Evolutionary conservation across 35 echinoderm and acorn worm species (phyloP), one percentile per base, ranked within the genome.

Genomic region (Holothuria glaberrima): DNA sequence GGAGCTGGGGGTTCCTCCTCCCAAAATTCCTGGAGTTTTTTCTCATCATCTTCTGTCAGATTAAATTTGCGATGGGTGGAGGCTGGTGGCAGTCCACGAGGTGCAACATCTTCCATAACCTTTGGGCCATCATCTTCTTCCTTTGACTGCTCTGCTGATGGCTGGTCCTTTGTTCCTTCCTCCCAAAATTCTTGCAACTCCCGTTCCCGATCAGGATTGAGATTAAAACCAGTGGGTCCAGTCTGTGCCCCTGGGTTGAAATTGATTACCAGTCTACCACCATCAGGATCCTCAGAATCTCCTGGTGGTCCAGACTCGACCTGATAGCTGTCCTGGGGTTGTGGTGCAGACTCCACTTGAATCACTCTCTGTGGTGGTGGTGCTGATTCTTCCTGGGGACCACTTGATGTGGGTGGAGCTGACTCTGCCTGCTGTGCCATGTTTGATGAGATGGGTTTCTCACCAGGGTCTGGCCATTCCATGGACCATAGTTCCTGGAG

Each of bases 11-110:
- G 80, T 20, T 26, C 5, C 34, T 84, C 59, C 0, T 86, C 80
- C 90, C 90, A 91, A 13, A 91, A 64, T 13, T 91, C 44, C 27
- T 91, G 90, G 10, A 91, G 78, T 28, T 86, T 38, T 27, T 86
- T 71, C 30, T 91, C 80, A 57, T 91, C 90, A 30, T 60, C 79
- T 0, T 75, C 52, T 14, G 90, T 91, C 89, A 90, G 89, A 30
- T 60, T 57, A 31, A 84, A 63, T 33, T 61, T 84, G 54, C 21
- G 80, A 6, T 84, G 80, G 34, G n/a, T 63, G 13, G 80, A 84
- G 48, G 80, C 52, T 63, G 80, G 80, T 16, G 80, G 80, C 48
- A 84, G 80, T 61, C 59, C 59, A 48, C 57, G 33, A 14, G 80
- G 80, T 4, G 80, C 80, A 48, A 84, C 58, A 29, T 84, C 58